Conservation (phyloP, 2,797 vertebrate genomes). For the Todus mexicanus region DNA sequence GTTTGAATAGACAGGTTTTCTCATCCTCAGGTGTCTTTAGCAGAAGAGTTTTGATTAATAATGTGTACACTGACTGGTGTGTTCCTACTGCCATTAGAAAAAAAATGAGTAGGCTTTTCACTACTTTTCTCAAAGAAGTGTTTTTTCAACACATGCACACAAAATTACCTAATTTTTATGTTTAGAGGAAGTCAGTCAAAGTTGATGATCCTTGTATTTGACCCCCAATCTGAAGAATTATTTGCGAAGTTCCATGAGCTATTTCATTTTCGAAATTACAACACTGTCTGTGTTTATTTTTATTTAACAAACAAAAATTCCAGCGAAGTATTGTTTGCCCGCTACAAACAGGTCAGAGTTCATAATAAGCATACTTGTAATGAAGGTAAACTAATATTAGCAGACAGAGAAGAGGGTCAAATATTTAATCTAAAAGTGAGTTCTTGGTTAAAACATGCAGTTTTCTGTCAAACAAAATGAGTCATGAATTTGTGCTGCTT, state of each 20-base stretch:
- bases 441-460: background rate
- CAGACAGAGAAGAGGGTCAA: background rate
- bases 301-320: constrained; percentile 5
- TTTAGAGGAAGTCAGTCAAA: background rate
- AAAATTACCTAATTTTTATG: background rate
- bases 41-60: background rate
- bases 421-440: background rate
- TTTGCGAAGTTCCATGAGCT: background rate
- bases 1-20: constrained; percentile 49
- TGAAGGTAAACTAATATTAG: background rate
- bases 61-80: background rate
- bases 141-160: background rate
- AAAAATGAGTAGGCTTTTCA: background rate
- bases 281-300: background rate
- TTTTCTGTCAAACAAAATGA: background rate
- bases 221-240: background rate
- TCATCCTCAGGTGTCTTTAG: constrained; percentile 20
- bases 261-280: background rate
- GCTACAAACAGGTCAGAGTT: background rate
- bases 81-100: background rate
- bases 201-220: background rate
- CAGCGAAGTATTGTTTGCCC: background rate
- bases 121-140: background rate
- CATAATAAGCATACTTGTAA: background rate
- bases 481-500: background rate